These are phyloP conservation scores for Caenorhabditis auriculariae DNA, from an alignment of 2,888 invertebrate genomes.

Conservation along the genomic window DNA sequence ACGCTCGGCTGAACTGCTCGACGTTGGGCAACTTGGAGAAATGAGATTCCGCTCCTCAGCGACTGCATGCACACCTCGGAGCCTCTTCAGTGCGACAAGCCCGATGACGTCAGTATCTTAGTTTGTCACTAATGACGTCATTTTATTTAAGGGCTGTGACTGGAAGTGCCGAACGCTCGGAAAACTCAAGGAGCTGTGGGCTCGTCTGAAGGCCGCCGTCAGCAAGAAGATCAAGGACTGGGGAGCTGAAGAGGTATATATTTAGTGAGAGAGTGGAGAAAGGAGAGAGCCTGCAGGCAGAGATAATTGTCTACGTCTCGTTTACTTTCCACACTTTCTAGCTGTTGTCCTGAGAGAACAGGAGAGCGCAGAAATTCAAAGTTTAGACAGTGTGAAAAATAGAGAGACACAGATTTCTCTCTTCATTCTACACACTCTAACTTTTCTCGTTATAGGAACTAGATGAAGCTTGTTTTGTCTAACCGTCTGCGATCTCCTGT, in stretches of 20 bases:
- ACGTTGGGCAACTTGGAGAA: slow-evolving; percentile 10
- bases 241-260: slow-evolving; percentile 21
- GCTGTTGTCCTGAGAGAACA: too few relatives aligned
- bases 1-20: slow-evolving; percentile 30
- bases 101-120: slow-evolving; percentile 14
- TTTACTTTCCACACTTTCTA: too few relatives aligned
- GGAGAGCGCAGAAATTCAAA: too few relatives aligned
- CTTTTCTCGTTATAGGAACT: too few relatives aligned
- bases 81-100: slow-evolving; percentile 20
- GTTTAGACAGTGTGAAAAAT: too few relatives aligned
- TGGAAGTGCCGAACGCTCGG: slow-evolving; percentile 38
- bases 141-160: slow-evolving; percentile 32
- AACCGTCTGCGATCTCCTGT: too few relatives aligned
- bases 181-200: slow-evolving; percentile 38
- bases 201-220: slow-evolving; percentile 32
- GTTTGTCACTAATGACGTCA: background rate
- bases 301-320: too few relatives aligned
- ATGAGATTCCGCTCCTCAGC: slow-evolving; percentile 22
- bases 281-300: too few relatives aligned
- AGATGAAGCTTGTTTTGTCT: too few relatives aligned
- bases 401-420: too few relatives aligned
- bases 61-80: slow-evolving; percentile 20
- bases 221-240: slow-evolving; percentile 26
- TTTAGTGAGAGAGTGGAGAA: too few relatives aligned
- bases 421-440: too few relatives aligned